A percentile compares a stretch with the other conserved stretches of the same genome.
phyloP scores from a whole-genome alignment of 2,888 invertebrate genomes.

The Ichneumoninae sp. region DNA sequence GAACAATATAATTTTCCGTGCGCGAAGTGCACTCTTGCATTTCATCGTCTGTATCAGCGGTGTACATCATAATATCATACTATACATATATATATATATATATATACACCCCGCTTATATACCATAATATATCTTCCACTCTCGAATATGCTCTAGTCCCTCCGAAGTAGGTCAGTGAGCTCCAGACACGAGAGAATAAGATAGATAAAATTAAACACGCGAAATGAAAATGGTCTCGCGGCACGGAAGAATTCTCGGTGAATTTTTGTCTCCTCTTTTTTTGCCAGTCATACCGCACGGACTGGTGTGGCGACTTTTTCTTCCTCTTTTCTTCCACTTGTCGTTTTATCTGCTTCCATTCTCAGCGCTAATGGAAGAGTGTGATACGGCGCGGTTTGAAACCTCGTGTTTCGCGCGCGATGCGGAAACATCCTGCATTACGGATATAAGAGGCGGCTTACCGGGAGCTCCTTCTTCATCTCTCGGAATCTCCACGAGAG shows the following conservation, averaged over 20 bases:
- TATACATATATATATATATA: background rate
- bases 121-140: slow-evolving; percentile 48
- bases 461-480: slow-evolving; percentile 35
- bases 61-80: slow-evolving; percentile 24
- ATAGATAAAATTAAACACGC: slow-evolving; percentile 25
- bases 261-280: slow-evolving; percentile 22
- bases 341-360: slow-evolving; percentile 1
- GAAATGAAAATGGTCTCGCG: slow-evolving; percentile 30
- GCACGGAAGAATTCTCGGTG: slow-evolving; percentile 8
- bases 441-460: background rate
- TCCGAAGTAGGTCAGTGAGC: slow-evolving; percentile 51
- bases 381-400: slow-evolving; percentile 24
- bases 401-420: slow-evolving; percentile 21
- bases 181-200: slow-evolving; percentile 27
- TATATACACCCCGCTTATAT: background rate
- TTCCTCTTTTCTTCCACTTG: background rate
- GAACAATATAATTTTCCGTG: slow-evolving; percentile 33
- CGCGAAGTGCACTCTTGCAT: slow-evolving; percentile 47
- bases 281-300: background rate
- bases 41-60: slow-evolving; percentile 8
- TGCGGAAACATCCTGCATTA: slow-evolving; percentile 21
- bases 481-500: slow-evolving; percentile 51
- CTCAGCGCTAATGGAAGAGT: slow-evolving; percentile 37
- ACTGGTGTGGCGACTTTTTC: slow-evolving; percentile 8
- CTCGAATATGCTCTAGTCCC: slow-evolving; percentile 41